Conservation (phyloP, 2,888 invertebrate species). For the Anticlea derivata region DNA sequence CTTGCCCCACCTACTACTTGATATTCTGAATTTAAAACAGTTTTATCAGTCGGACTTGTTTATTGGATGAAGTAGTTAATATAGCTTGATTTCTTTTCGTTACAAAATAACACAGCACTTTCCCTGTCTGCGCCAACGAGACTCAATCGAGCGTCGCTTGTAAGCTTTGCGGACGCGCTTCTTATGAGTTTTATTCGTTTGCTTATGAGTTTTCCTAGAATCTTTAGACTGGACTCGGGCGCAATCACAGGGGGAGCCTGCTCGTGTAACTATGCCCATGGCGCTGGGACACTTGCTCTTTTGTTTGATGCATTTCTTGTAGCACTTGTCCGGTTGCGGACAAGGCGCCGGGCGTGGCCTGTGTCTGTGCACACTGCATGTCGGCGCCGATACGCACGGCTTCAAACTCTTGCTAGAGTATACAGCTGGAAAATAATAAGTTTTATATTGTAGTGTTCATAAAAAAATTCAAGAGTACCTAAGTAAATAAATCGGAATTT, state of each 20-base stretch:
- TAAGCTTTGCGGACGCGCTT: conserved; percentile 56
- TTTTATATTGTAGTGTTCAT: too few species aligned
- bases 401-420: conserved; percentile 57
- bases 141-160: conserved; percentile 50
- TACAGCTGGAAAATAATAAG: conserved; percentile 57
- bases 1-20: too few species aligned
- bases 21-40: not conserved
- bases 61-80: conserved; percentile 1
- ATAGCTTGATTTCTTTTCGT: conserved; percentile 11
- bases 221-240: conserved; percentile 53
- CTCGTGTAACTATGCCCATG: conserved; percentile 55
- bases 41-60: not conserved
- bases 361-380: conserved; percentile 66
- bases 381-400: conserved; percentile 67
- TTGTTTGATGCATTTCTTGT: conserved; percentile 55
- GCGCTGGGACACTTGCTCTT: conserved; percentile 67
- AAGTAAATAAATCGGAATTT: too few species aligned
- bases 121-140: conserved; percentile 53
- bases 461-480: too few species aligned
- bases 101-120: conserved; percentile 61
- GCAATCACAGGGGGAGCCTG: conserved; percentile 60
- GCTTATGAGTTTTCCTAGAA: conserved; percentile 47
- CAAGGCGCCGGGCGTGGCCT: conserved; percentile 67
- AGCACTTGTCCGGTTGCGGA: conserved; percentile 66
- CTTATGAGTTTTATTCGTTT: conserved; percentile 50